Percentiles rank a stretch among this genome's conserved stretches.
Evolutionary conservation across 2,888 invertebrate species (phyloP).

Genomic region (Heliconius hortense): DNA sequence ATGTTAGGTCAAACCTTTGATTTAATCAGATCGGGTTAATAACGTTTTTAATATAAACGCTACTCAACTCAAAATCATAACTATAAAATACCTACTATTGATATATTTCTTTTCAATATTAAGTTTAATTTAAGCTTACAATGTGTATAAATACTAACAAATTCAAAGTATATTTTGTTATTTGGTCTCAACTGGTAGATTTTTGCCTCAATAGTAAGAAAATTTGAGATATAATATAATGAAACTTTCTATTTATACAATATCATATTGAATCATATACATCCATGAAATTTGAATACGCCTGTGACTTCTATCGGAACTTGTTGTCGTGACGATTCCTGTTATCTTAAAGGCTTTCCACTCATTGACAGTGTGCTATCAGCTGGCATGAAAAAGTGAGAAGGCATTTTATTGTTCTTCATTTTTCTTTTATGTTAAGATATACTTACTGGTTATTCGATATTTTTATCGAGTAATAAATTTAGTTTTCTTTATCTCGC

Average conservation of each 20-base stretch:
- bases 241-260: background rate
- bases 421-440: background rate
- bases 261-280: conserved; percentile 2
- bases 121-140: no score
- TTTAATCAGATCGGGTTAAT: no score
- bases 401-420: conserved; percentile 8
- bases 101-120: no score
- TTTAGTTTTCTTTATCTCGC: background rate
- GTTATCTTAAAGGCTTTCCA: conserved; percentile 22
- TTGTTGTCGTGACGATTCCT: conserved; percentile 23
- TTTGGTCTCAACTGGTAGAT: no score
- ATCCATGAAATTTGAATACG: conserved; percentile 18
- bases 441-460: background rate
- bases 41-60: no score
- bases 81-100: background rate
- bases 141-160: no score
- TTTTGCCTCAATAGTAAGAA: background rate
- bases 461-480: background rate
- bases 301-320: conserved; percentile 26
- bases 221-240: background rate
- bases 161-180: no score
- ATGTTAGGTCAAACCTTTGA: background rate
- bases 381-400: conserved; percentile 11
- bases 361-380: conserved; percentile 20
- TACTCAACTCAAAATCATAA: background rate